Base-by-base conservation (phyloP, 2,888 invertebrate genomes). In the Parnassius mnemosyne region DNA sequence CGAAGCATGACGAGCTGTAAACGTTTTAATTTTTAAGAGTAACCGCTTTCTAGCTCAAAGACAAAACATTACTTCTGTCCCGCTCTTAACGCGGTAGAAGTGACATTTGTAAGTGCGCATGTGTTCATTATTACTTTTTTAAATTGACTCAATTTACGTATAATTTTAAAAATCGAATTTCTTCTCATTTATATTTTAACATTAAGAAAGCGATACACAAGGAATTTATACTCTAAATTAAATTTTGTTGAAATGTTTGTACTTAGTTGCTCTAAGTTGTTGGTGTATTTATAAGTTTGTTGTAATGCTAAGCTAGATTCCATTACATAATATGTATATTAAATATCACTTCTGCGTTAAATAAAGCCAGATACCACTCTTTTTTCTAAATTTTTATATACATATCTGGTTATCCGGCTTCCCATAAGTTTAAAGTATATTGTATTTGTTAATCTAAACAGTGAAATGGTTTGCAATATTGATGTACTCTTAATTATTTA, bases 1-100 rank as follows among this genome's bases (percentile, higher is more conserved):
- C 98, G 13, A 98, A 99, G 84, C 98, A 98, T 86, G 99, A 99
- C 84, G 99, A 98, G 89, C 95, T 99, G 83, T 98, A 96, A 93
- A 66, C 60, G 51, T 57, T 54, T 13, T 47, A 64, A 64, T 63
- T 62, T 63, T 66, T 67, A 62, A 54, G 59, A 63, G 61, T 63
- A 61, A 57, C 61, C 53, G 61, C 63, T 61, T 57, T 57, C 53
- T 61, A 55, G 57, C 16, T 12, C 5, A 13, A 9, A 1, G 13
- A 9, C 16, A 49, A 13, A 9, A 49, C 7, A 9, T 13, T n/a
- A 49, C 7, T 12, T n/a, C 11, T n/a, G 13, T 49, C 5, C 10
- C n/a, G 1, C n/a, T 13, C 13, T 9, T 11, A 43, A 49, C 49
- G 49, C 13, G 16, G 49, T 0, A 49, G 7, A 49, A 49, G 16